phyloP scores from a whole-genome alignment of 2,888 invertebrate species.

The Oxycera nigricornis region DNA sequence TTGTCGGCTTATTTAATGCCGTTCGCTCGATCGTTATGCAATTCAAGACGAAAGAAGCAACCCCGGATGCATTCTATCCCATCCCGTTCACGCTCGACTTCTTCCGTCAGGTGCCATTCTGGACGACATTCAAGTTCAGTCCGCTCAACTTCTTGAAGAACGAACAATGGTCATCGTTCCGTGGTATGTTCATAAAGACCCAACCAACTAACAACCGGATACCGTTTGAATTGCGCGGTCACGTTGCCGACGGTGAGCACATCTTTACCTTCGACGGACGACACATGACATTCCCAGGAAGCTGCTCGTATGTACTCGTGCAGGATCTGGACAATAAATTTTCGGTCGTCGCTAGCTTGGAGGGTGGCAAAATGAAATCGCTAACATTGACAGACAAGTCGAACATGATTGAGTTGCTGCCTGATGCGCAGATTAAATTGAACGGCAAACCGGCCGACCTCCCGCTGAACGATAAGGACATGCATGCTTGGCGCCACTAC shows the following conservation, averaged over 20 bases:
- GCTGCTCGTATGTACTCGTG: slow-evolving; percentile 83
- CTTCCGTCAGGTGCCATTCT: slow-evolving; percentile 64
- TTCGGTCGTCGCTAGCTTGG: slow-evolving; percentile 76
- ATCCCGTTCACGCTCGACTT: slow-evolving; percentile 60
- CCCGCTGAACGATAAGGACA: slow-evolving; percentile 68
- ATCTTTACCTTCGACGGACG: slow-evolving; percentile 89
- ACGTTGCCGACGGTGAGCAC: slow-evolving; percentile 80
- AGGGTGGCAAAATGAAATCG: slow-evolving; percentile 72
- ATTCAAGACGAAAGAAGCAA: neutral
- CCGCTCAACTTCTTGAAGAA: slow-evolving; percentile 67
- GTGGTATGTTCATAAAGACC: slow-evolving; percentile 52
- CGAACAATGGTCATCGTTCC: slow-evolving; percentile 63
- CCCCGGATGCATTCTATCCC: neutral
- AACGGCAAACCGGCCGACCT: slow-evolving; percentile 74
- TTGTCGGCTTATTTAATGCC: slow-evolving; percentile 66
- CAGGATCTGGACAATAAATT: slow-evolving; percentile 88
- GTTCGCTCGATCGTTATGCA: slow-evolving; percentile 62
- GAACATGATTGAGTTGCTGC: slow-evolving; percentile 68
- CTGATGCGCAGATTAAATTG: slow-evolving; percentile 70
- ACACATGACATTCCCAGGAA: slow-evolving; percentile 79
- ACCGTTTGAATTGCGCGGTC: slow-evolving; percentile 70
- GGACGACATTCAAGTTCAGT: slow-evolving; percentile 69
- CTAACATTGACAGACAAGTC: slow-evolving; percentile 74
- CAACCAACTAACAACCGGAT: slow-evolving; percentile 66
- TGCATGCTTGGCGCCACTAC: slow-evolving; percentile 69